phyloP scores from a whole-genome alignment of 2,113 vertebrate genomes.

The Zosterops borbonicus region DNA sequence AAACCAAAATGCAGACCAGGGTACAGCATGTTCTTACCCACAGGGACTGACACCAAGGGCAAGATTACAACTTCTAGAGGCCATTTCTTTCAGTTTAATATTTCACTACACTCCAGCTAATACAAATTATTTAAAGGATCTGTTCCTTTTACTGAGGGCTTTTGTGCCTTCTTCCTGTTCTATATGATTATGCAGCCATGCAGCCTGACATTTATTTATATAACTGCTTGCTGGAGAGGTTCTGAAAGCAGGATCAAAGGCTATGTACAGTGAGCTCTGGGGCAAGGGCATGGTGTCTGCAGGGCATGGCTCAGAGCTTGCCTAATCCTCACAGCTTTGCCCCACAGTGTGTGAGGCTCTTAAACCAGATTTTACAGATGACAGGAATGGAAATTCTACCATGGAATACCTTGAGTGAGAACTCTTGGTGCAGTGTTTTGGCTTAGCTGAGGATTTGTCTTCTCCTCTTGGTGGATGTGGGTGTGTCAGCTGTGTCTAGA shows the following conservation, averaged over 20 bases:
- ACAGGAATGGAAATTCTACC: background rate
- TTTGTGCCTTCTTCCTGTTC: background rate
- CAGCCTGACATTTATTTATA: background rate
- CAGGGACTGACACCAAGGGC: background rate
- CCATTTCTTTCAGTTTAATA: background rate
- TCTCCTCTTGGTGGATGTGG: background rate
- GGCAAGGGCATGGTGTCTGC: background rate
- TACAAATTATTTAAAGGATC: background rate
- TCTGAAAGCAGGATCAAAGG: background rate
- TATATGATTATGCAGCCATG: background rate
- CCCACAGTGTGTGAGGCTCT: background rate
- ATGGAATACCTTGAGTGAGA: background rate
- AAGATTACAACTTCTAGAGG: background rate
- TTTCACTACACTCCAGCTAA: background rate
- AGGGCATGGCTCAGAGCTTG: background rate
- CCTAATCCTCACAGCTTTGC: background rate
- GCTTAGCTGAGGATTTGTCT: background rate
- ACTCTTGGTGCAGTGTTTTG: background rate
- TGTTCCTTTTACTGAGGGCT: background rate
- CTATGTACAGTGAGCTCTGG: background rate
- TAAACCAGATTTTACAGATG: background rate
- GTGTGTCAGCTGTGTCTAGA: background rate
- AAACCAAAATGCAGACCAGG: background rate
- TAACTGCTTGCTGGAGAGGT: background rate
- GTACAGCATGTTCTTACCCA: background rate